Conservation (phyloP, 2,113 vertebrate genomes). For the Pantherophis guttatus region DNA sequence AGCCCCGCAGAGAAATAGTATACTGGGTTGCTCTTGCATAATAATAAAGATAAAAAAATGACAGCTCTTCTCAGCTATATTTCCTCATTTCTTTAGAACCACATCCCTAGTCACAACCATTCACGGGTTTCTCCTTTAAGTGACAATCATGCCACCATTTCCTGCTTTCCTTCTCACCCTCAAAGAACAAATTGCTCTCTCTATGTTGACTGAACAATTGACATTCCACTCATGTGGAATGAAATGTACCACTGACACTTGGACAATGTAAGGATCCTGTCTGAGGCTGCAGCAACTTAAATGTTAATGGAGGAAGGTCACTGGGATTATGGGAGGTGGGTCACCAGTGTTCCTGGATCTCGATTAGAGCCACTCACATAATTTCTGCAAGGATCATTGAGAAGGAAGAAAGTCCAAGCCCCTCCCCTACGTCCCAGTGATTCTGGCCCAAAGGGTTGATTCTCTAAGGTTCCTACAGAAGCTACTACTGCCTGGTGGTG, state of each 20-base stretch:
- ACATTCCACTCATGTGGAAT: neutral
- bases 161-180: neutral
- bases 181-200: neutral
- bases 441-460: neutral
- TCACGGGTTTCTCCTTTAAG: neutral
- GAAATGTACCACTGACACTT: neutral
- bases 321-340: neutral
- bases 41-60: neutral
- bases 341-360: neutral
- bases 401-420: neutral
- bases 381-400: neutral
- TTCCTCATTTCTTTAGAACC: neutral
- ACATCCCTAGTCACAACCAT: neutral
- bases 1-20: neutral
- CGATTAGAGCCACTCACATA: neutral
- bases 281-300: neutral
- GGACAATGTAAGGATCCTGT: neutral
- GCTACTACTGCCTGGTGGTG: too few species aligned
- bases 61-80: neutral
- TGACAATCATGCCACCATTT: neutral
- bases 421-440: neutral
- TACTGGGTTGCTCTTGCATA: neutral
- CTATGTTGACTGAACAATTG: neutral
- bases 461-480: neutral
- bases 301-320: neutral